Evolutionary conservation across 2,888 invertebrate species (phyloP), one percentile per base, ranked within the genome.

Genomic region (Crepidodera aurea): DNA sequence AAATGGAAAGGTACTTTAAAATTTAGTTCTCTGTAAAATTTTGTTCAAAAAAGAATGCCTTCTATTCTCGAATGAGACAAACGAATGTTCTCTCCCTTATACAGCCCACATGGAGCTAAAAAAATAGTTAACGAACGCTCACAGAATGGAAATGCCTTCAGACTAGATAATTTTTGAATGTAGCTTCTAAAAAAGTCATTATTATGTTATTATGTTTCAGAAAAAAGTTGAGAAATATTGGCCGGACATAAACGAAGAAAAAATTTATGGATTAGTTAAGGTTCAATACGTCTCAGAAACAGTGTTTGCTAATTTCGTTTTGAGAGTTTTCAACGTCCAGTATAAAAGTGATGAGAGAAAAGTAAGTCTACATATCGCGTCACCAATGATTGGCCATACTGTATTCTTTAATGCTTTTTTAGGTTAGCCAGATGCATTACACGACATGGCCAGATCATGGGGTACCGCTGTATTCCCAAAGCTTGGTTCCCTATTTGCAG

Each of bases 361-460:
- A 71, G 81, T 79, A 72, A 58, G 50, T 48, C 37, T 6, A 16
- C n/a, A n/a, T n/a, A n/a, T n/a, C n/a, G n/a, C n/a, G n/a, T n/a
- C n/a, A n/a, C n/a, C n/a, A n/a, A n/a, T n/a, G n/a, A n/a, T n/a
- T n/a, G n/a, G n/a, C n/a, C n/a, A n/a, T n/a, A n/a, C n/a, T n/a
- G n/a, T n/a, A n/a, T n/a, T n/a, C n/a, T n/a, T n/a, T n/a, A n/a
- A n/a, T 29, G 6, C 8, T 8, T 29, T 3, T 29, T 29, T 29
- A 84, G 83, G 69, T 84, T 1, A 72, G 77, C 40, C 84, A 85
- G 56, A 70, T 84, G 12, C 84, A 85, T 64, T 85, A 82, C 65
- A 82, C 81, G 1, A 79, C 81, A 1, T 85, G 85, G 85, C 84
- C 85, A 0, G 84, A 84, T 67, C 83, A 84, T 61, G 83, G 82